Conservation (phyloP, 2,113 vertebrate species). For the Corydoras sp. region DNA sequence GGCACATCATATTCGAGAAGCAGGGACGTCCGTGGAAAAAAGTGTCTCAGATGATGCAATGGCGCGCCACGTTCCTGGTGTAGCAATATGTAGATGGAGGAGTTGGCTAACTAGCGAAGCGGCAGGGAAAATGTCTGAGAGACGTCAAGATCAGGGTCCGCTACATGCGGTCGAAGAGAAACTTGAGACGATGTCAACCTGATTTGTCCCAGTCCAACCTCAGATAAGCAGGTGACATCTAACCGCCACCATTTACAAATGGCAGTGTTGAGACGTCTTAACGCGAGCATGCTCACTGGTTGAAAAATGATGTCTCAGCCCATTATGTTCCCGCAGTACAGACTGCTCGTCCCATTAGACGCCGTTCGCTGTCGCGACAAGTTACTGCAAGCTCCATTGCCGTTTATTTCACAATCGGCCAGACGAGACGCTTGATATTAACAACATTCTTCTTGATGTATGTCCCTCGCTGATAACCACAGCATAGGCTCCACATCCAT, state of each 20-base stretch:
- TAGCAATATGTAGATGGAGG: neutral
- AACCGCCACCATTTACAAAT: constrained; percentile 57
- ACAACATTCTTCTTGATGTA: constrained; percentile 76
- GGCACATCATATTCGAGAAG: constrained; percentile 25
- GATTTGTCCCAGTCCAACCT: constrained; percentile 43
- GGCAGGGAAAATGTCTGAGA: neutral
- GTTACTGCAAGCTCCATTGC: constrained; percentile 78
- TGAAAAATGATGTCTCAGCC: constrained; percentile 74
- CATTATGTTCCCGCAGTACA: constrained; percentile 68
- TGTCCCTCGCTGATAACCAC: constrained; percentile 55
- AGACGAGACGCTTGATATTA: constrained; percentile 78
- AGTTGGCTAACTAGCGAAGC: constrained; percentile 1
- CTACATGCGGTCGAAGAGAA: neutral
- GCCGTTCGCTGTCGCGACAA: constrained; percentile 56
- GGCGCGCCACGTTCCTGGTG: neutral
- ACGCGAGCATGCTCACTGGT: constrained; percentile 61
- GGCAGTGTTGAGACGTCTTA: constrained; percentile 64
- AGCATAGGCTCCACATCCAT: constrained; percentile 41
- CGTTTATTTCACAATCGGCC: constrained; percentile 75
- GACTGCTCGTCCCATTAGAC: constrained; percentile 73
- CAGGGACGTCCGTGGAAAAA: constrained; percentile 25
- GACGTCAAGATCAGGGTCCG: neutral
- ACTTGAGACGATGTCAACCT: constrained; percentile 1
- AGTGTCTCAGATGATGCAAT: constrained; percentile 26
- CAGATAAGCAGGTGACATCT: constrained; percentile 60